Conservation (phyloP, 1,140 invertebrate species). For the Tetramorium simillimum region DNA sequence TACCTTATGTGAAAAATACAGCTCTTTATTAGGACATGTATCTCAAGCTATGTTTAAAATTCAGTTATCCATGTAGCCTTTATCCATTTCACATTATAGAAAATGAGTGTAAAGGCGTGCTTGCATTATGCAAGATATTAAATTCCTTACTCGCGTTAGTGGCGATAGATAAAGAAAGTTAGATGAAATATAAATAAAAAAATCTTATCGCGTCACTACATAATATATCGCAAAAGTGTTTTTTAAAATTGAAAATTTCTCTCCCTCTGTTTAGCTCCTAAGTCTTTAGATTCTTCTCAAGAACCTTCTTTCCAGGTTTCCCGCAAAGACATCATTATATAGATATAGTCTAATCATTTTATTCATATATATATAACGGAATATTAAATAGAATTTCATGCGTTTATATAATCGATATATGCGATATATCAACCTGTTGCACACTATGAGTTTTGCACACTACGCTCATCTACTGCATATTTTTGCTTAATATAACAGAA, state of each 20-base stretch:
- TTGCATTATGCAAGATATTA: slow-evolving; percentile 34
- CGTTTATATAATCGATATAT: neutral
- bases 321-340: neutral
- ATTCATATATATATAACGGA: neutral
- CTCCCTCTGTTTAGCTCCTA: neutral
- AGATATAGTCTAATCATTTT: neutral
- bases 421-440: slow-evolving; percentile 42
- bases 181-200: slow-evolving; percentile 18
- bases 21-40: slow-evolving; percentile 28
- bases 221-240: slow-evolving; percentile 2
- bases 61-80: slow-evolving; percentile 26
- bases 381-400: slow-evolving; percentile 22
- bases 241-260: neutral
- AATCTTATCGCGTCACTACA: neutral
- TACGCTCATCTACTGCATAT: neutral
- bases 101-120: slow-evolving; percentile 16
- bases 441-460: slow-evolving; percentile 15
- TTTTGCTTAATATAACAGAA: slow-evolving; percentile 30
- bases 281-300: neutral
- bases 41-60: slow-evolving; percentile 30
- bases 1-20: slow-evolving; percentile 4
- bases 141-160: slow-evolving; percentile 24
- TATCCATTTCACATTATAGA: slow-evolving; percentile 30
- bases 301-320: neutral
- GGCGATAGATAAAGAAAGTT: neutral